Conservation (phyloP, 2,888 invertebrate genomes). For the Epiblema foenella region DNA sequence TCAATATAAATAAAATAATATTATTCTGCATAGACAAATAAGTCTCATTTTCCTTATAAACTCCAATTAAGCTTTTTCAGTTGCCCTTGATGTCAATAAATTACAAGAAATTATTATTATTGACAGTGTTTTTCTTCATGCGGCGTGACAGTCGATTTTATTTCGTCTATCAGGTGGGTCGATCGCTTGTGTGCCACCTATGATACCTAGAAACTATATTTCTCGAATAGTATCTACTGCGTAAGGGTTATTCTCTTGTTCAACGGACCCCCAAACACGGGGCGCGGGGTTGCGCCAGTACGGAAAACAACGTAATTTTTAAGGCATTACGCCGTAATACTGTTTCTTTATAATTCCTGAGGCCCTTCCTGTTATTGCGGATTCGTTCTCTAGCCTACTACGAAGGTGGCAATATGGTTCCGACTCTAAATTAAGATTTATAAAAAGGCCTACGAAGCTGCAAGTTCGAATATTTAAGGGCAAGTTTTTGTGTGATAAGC, state of each 20-base stretch:
- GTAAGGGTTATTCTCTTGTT: neutral
- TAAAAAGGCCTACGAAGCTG: too few relatives aligned
- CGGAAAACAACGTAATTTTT: conserved; percentile 41
- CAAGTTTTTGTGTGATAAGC: too few relatives aligned
- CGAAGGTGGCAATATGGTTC: neutral
- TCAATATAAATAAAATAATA: neutral
- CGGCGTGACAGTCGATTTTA: too few relatives aligned
- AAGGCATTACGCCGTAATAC: conserved; percentile 40
- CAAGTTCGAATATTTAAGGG: too few relatives aligned
- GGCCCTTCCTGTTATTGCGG: conserved; percentile 11
- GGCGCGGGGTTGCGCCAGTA: conserved; percentile 21
- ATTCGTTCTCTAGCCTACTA: conserved; percentile 17
- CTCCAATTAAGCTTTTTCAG: neutral
- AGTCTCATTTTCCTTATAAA: too few relatives aligned
- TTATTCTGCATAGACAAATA: neutral
- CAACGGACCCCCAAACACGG: conserved; percentile 32
- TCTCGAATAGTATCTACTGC: too few relatives aligned
- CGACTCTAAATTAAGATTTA: neutral
- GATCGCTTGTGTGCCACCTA: too few relatives aligned
- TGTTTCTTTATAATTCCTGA: conserved; percentile 42
- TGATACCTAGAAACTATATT: too few relatives aligned
- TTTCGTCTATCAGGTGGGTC: too few relatives aligned
- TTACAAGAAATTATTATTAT: too few relatives aligned
- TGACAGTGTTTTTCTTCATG: too few relatives aligned
- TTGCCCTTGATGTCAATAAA: too few relatives aligned